Percentiles rank a stretch among this genome's conserved stretches.
These are phyloP conservation scores for Silurus glanis DNA, from an alignment of 2,113 vertebrate species.

Conservation along the genomic window DNA sequence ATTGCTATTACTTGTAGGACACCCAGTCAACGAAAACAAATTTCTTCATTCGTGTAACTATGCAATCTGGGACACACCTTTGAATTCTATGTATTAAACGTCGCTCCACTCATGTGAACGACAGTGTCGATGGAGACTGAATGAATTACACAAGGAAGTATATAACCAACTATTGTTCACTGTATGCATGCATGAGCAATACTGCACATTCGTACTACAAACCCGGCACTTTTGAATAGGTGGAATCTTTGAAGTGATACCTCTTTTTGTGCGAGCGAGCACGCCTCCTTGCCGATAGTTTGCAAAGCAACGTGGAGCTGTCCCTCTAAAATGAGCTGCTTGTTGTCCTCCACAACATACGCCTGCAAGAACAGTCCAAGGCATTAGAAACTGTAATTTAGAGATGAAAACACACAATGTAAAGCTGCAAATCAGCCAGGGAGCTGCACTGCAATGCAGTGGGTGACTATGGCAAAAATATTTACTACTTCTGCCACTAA, in stretches of 20 bases:
- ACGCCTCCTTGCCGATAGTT: conserved; percentile 86
- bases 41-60: too few relatives aligned
- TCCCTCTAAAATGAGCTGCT: conserved; percentile 93
- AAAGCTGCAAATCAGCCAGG: background rate
- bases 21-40: too few relatives aligned
- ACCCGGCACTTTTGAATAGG: background rate
- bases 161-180: background rate
- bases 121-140: too few relatives aligned
- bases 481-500: too few relatives aligned
- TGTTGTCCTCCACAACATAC: conserved; percentile 93
- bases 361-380: conserved; percentile 73
- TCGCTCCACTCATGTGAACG: too few relatives aligned
- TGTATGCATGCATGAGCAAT: background rate
- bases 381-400: background rate
- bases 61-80: too few relatives aligned
- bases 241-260: conserved; percentile 64
- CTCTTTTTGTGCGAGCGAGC: conserved; percentile 87
- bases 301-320: conserved; percentile 90
- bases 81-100: too few relatives aligned
- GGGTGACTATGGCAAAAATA: too few relatives aligned
- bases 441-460: background rate
- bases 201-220: background rate
- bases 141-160: too few relatives aligned
- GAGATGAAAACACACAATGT: background rate
- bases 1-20: too few relatives aligned